Percentiles rank a stretch among this genome's conserved stretches.
Evolutionary conservation across 2,888 invertebrate genomes (phyloP).

Genomic region (Philopedon plagiatum): DNA sequence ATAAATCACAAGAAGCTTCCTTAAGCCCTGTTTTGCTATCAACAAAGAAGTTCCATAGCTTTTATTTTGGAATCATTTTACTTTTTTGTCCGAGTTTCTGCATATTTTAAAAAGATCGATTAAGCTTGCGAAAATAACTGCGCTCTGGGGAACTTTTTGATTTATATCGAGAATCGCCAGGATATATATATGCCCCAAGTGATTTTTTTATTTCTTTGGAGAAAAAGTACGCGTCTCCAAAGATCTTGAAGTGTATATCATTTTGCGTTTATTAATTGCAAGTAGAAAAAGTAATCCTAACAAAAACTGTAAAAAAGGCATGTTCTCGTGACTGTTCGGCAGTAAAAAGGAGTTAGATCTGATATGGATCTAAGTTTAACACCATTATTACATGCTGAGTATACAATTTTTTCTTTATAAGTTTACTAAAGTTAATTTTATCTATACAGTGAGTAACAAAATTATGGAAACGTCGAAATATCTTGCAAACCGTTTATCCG

Average conservation of each 20-base stretch:
- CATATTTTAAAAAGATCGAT: conserved; percentile 40
- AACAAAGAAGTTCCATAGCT: conserved; percentile 26
- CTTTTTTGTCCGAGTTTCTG: conserved; percentile 32
- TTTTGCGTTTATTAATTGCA: neutral
- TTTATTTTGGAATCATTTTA: conserved; percentile 30
- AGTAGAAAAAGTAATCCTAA: too few relatives aligned
- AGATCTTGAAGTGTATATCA: neutral
- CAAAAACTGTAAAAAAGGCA: too few relatives aligned
- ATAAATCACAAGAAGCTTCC: conserved; percentile 32
- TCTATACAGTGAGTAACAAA: too few relatives aligned
- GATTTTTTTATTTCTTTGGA: conserved; percentile 28
- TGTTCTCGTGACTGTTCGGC: too few relatives aligned
- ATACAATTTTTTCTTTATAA: too few relatives aligned
- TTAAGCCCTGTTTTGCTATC: conserved; percentile 34
- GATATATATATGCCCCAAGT: conserved; percentile 30
- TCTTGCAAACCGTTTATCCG: too few relatives aligned
- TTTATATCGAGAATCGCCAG: conserved; percentile 25
- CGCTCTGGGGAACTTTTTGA: conserved; percentile 35
- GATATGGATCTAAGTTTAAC: too few relatives aligned
- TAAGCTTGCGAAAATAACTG: conserved; percentile 30
- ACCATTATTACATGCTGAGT: too few relatives aligned
- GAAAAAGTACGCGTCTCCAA: neutral
- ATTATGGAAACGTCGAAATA: too few relatives aligned
- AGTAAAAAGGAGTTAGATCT: too few relatives aligned
- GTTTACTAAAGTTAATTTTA: too few relatives aligned